These are phyloP conservation scores for Drosophila suboccidentalis DNA, from an alignment of 2,888 invertebrate genomes.

Conservation along the genomic window DNA sequence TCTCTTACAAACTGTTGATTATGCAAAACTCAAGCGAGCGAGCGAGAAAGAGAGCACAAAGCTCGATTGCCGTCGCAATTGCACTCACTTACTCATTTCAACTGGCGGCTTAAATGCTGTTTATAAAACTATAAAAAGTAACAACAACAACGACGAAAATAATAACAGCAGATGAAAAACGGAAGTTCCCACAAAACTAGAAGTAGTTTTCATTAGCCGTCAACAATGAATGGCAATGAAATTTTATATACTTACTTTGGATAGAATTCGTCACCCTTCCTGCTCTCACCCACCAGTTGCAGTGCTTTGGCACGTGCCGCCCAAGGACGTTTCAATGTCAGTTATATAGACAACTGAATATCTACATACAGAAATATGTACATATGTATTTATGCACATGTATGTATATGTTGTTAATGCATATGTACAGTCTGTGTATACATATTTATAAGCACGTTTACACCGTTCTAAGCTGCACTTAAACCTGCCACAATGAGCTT, in stretches of 20 bases:
- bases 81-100: background rate
- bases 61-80: slow-evolving; percentile 21
- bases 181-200: slow-evolving; percentile 56
- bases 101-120: slow-evolving; percentile 29
- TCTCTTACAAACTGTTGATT: slow-evolving; percentile 54
- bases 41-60: slow-evolving; percentile 8
- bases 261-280: slow-evolving; percentile 21
- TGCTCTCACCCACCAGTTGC: slow-evolving; percentile 43
- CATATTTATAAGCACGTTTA: slow-evolving; percentile 31
- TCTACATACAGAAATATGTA: background rate
- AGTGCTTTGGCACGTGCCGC: slow-evolving; percentile 58
- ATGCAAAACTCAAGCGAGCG: slow-evolving; percentile 13
- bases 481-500: slow-evolving; percentile 57
- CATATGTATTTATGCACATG: slow-evolving; percentile 1
- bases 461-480: slow-evolving; percentile 40
- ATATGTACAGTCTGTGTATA: slow-evolving; percentile 17
- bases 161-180: slow-evolving; percentile 30
- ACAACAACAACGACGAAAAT: slow-evolving; percentile 1
- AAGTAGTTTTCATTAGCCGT: slow-evolving; percentile 32
- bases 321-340: slow-evolving; percentile 81
- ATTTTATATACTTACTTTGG: slow-evolving; percentile 34
- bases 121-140: slow-evolving; percentile 26
- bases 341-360: slow-evolving; percentile 23
- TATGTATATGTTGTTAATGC: background rate
- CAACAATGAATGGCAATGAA: slow-evolving; percentile 59